Percentiles rank a stretch among this genome's conserved stretches.
Evolutionary conservation across 2,797 vertebrate species (phyloP).

Genomic region (Carduelis carduelis): DNA sequence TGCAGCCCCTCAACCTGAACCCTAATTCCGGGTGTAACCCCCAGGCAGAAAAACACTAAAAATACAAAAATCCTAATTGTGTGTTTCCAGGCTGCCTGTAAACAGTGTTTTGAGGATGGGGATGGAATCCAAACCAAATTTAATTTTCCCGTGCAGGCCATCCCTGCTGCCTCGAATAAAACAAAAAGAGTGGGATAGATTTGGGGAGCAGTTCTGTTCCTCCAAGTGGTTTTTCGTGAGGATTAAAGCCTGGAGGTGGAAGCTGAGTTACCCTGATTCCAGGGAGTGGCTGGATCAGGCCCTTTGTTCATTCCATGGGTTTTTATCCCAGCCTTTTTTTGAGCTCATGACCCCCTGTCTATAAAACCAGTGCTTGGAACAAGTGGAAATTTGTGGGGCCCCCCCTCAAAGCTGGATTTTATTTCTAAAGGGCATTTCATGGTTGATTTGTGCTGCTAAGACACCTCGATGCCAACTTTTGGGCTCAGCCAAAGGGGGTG

Average conservation of each 20-base stretch:
- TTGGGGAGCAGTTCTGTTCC: neutral
- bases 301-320: neutral
- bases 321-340: neutral
- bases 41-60: neutral
- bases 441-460: conserved; percentile 40
- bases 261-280: neutral
- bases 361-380: neutral
- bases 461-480: conserved; percentile 2
- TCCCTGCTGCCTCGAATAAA: neutral
- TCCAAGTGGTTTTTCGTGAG: accelerated
- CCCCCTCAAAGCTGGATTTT: neutral
- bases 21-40: neutral
- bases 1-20: neutral
- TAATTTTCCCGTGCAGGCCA: neutral
- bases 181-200: neutral
- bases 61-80: neutral
- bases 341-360: neutral
- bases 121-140: neutral
- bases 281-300: neutral
- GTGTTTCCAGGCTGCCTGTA: neutral
- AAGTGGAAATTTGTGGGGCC: neutral
- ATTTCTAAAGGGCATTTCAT: conserved; percentile 22
- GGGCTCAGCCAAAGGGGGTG: neutral
- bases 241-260: accelerated
- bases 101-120: neutral